phyloP scores from a whole-genome alignment of 2,113 vertebrate genomes.

The Alligator sinensis region DNA sequence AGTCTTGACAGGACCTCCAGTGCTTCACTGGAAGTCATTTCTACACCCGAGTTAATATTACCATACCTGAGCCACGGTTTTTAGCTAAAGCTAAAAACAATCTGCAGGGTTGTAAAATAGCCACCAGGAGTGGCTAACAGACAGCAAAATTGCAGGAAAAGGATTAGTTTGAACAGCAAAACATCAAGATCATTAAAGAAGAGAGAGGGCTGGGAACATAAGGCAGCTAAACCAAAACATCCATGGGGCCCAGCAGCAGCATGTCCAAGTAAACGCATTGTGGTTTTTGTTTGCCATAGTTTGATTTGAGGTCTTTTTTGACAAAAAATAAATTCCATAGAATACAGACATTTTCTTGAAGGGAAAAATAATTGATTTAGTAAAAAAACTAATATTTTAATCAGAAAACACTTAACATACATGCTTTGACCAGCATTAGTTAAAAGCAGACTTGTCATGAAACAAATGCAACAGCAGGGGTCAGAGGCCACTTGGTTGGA shows the following conservation, averaged over 20 bases:
- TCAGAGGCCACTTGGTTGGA: not conserved
- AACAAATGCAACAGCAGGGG: not conserved
- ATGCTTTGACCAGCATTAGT: too few species aligned
- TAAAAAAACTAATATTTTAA: not conserved
- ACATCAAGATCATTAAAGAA: too few species aligned
- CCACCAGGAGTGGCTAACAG: too few species aligned
- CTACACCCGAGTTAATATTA: too few species aligned
- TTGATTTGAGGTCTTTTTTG: not conserved
- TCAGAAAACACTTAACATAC: not conserved
- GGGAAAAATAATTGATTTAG: not conserved
- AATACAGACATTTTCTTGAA: not conserved
- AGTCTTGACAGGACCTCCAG: too few species aligned
- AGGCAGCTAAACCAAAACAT: not conserved
- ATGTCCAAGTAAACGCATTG: not conserved
- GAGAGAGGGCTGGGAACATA: not conserved
- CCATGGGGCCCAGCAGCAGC: not conserved
- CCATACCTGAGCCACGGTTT: too few species aligned
- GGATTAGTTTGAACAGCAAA: too few species aligned
- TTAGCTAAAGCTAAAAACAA: too few species aligned
- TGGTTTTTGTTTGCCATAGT: not conserved
- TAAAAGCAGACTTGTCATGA: slow-evolving; percentile 11
- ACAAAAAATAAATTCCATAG: not conserved
- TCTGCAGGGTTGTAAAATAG: too few species aligned
- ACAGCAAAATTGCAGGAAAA: too few species aligned
- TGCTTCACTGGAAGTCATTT: too few species aligned